A percentile compares a stretch with the other conserved stretches of the same genome.
phyloP scores from a whole-genome alignment of 2,888 invertebrate species.

The Fragum whitleyi region DNA sequence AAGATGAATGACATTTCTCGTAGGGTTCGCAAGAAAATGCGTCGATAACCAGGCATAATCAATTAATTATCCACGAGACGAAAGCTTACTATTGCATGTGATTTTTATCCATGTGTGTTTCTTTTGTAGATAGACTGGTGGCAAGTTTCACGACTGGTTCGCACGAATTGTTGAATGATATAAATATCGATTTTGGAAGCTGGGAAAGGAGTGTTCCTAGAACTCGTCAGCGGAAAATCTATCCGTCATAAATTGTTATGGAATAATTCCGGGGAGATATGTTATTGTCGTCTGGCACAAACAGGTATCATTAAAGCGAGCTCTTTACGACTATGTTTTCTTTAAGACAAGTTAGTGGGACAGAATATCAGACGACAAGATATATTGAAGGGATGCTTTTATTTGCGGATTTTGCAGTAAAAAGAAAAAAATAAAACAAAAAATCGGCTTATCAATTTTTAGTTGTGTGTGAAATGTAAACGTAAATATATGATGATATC shows the following conservation, averaged over 20 bases:
- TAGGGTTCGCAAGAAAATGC: neutral
- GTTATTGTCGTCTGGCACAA: neutral
- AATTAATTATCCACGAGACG: constrained; percentile 4
- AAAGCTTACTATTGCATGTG: neutral
- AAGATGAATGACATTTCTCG: too few species aligned
- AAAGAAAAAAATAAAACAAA: too few species aligned
- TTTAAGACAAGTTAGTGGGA: too few species aligned
- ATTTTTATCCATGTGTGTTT: constrained; percentile 2
- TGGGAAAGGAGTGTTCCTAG: neutral
- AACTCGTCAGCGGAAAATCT: neutral
- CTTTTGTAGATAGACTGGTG: constrained; percentile 16
- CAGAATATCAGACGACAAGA: too few species aligned
- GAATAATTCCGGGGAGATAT: neutral
- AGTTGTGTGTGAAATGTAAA: too few species aligned
- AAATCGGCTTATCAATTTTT: too few species aligned
- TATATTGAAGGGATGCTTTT: too few species aligned
- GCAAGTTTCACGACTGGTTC: neutral
- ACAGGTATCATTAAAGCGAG: neutral
- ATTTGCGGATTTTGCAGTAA: too few species aligned
- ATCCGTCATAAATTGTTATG: neutral
- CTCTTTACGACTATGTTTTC: neutral
- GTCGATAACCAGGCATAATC: neutral
- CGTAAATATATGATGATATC: too few species aligned
- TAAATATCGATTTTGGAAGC: neutral
- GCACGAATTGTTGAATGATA: constrained; percentile 12